Evolutionary conservation across 2,797 vertebrate genomes (phyloP).

Genomic region (Rhinoraja longicauda): DNA sequence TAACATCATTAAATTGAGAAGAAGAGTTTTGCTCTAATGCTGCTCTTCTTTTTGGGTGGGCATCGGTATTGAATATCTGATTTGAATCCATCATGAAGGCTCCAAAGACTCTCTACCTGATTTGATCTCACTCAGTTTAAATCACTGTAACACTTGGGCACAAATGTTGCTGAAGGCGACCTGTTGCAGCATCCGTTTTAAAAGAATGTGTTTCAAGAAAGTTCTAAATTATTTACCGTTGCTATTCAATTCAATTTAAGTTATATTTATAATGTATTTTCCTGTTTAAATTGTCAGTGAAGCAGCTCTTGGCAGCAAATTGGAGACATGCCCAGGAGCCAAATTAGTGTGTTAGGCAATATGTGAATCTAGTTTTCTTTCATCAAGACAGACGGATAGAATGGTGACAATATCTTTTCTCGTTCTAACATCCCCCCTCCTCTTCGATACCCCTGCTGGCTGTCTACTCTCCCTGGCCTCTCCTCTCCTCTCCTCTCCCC

Average conservation of each 20-base stretch:
- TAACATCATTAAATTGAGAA: not conserved
- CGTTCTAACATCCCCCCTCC: too few relatives aligned
- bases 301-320: not conserved
- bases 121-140: not conserved
- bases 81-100: not conserved
- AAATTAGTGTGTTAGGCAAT: not conserved
- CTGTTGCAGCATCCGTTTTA: not conserved
- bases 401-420: too few relatives aligned
- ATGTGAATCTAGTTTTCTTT: not conserved
- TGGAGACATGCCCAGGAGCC: not conserved
- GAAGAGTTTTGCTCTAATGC: not conserved
- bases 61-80: not conserved
- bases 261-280: not conserved
- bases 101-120: not conserved
- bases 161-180: not conserved
- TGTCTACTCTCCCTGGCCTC: too few relatives aligned
- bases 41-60: not conserved
- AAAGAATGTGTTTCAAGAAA: not conserved
- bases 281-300: not conserved
- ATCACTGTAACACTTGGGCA: not conserved
- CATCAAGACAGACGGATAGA: not conserved
- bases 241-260: not conserved
- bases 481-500: too few relatives aligned
- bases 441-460: too few relatives aligned
- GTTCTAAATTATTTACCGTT: not conserved